These are phyloP conservation scores for Meteorus colon DNA, from an alignment of 2,888 invertebrate genomes.

Conservation along the genomic window DNA sequence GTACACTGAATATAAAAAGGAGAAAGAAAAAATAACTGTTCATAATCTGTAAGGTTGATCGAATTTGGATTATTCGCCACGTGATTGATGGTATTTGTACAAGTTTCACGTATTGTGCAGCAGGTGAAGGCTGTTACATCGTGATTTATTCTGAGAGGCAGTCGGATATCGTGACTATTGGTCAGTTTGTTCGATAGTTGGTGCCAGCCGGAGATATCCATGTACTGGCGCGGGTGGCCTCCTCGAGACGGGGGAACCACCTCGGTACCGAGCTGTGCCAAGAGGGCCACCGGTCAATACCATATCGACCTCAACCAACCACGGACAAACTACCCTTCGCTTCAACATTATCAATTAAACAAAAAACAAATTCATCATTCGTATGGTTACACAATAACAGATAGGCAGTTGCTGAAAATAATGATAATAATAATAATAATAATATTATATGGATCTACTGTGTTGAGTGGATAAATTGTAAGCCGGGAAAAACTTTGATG, in stretches of 20 bases:
- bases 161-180: slow-evolving; percentile 72
- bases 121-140: slow-evolving; percentile 50
- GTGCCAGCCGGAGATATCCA: slow-evolving; percentile 71
- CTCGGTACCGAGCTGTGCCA: slow-evolving; percentile 73
- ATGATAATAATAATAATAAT: neutral
- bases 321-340: slow-evolving; percentile 44
- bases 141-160: slow-evolving; percentile 38
- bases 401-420: too few relatives aligned
- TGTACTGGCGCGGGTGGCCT: slow-evolving; percentile 42
- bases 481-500: neutral
- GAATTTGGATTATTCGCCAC: slow-evolving; percentile 1
- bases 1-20: neutral
- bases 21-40: too few relatives aligned
- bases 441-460: neutral
- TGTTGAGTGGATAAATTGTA: neutral
- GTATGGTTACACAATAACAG: too few relatives aligned
- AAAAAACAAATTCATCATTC: neutral
- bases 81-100: slow-evolving; percentile 11
- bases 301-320: slow-evolving; percentile 59
- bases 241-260: slow-evolving; percentile 63
- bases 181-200: slow-evolving; percentile 74
- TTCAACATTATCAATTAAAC: neutral
- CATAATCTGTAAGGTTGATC: neutral
- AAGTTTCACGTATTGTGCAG: slow-evolving; percentile 40
- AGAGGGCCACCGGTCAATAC: slow-evolving; percentile 74